Percentiles rank a stretch among this genome's conserved stretches.
Conservation (phyloP, 1,140 invertebrate species). For the Bombus sibiricus region DNA sequence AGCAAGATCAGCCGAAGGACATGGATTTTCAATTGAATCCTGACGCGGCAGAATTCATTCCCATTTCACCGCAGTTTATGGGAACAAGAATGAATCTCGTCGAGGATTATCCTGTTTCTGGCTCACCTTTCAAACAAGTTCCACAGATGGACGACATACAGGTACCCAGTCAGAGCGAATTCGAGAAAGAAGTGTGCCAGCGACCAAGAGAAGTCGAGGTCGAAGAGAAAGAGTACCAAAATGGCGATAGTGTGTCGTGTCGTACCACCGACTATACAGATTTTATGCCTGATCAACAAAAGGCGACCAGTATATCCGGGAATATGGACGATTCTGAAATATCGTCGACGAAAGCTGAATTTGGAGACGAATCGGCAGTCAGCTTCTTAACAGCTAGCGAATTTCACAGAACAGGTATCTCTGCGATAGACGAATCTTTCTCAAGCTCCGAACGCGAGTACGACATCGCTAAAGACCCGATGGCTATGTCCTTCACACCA, state of each 20-base stretch:
- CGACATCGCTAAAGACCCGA: constrained; percentile 83
- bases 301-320: constrained; percentile 63
- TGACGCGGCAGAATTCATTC: constrained; percentile 88
- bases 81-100: constrained; percentile 68
- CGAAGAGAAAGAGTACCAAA: constrained; percentile 78
- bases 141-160: constrained; percentile 84
- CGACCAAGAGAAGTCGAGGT: constrained; percentile 83
- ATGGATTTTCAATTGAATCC: constrained; percentile 89
- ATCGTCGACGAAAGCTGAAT: constrained; percentile 82
- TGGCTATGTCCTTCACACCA: constrained; percentile 88
- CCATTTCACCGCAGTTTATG: constrained; percentile 80
- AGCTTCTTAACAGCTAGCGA: constrained; percentile 71
- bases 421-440: constrained; percentile 69
- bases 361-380: constrained; percentile 80
- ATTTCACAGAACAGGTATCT: constrained; percentile 68
- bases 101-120: constrained; percentile 84
- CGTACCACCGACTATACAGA: constrained; percentile 3
- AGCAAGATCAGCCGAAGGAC: constrained; percentile 77
- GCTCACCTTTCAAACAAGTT: constrained; percentile 85
- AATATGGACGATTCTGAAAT: constrained; percentile 81
- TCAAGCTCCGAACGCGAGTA: constrained; percentile 62
- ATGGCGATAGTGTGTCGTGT: constrained; percentile 30
- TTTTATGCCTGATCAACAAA: constrained; percentile 26
- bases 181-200: constrained; percentile 84
- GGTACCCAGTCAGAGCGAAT: constrained; percentile 86